Conservation (phyloP, 2,888 invertebrate species). For the Drosophila nigricruria region DNA sequence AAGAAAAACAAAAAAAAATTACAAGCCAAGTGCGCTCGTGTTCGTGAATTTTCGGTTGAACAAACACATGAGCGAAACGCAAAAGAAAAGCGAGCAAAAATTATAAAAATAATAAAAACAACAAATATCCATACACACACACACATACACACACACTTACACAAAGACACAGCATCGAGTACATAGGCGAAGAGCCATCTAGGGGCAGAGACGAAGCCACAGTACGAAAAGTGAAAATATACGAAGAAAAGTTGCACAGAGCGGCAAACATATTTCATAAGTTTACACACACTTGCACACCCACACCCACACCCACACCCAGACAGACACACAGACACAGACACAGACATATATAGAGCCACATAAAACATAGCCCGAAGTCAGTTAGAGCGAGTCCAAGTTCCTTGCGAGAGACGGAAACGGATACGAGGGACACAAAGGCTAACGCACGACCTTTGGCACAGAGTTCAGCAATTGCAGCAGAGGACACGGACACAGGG, state of each 20-base stretch:
- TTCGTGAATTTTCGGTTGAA: conserved; percentile 84
- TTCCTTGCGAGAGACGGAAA: conserved; percentile 22
- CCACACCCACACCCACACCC: not conserved
- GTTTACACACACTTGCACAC: conserved; percentile 46
- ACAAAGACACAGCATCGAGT: conserved; percentile 40
- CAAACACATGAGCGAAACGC: conserved; percentile 77
- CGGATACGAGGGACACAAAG: conserved; percentile 60
- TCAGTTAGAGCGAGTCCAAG: conserved; percentile 47
- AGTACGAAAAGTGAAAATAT: conserved; percentile 78
- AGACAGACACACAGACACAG: not conserved
- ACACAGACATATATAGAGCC: conserved; percentile 31
- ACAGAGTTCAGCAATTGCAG: conserved; percentile 71
- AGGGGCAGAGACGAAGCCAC: conserved; percentile 47
- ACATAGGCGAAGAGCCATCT: conserved; percentile 44
- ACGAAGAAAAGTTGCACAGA: conserved; percentile 63
- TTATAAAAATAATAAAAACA: conserved; percentile 67
- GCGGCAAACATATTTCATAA: conserved; percentile 78
- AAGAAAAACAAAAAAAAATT: conserved; percentile 40
- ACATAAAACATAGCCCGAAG: conserved; percentile 56
- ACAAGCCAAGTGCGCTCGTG: conserved; percentile 77
- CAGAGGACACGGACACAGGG: conserved; percentile 42
- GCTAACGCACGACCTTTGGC: conserved; percentile 81
- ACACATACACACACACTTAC: conserved; percentile 3
- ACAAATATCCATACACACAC: conserved; percentile 29
- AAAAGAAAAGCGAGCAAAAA: conserved; percentile 60